These are phyloP conservation scores for Lampris incognitus DNA, from an alignment of 2,113 vertebrate genomes.

Conservation along the genomic window DNA sequence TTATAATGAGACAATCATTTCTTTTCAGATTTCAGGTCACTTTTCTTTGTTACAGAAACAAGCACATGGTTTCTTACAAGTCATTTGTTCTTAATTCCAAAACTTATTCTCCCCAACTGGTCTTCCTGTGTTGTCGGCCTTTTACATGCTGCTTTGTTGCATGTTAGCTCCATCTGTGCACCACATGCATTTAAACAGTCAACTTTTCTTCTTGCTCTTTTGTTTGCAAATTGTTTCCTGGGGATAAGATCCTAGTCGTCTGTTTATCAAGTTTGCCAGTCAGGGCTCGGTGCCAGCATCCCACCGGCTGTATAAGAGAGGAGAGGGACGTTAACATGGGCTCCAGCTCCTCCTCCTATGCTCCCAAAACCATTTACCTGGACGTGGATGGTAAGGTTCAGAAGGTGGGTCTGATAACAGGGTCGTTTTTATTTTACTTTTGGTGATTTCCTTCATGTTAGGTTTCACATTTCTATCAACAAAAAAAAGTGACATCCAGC, in stretches of 20 bases:
- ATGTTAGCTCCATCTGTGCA: neutral
- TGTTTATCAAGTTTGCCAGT: neutral
- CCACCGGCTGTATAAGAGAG: conserved; percentile 35
- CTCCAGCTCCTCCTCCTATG: conserved; percentile 81
- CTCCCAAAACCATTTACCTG: conserved; percentile 81
- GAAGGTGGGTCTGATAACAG: conserved; percentile 69
- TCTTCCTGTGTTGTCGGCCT: neutral
- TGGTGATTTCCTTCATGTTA: neutral
- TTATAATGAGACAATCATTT: no score
- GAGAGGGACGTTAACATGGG: conserved; percentile 77
- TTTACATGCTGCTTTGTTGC: neutral
- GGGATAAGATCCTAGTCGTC: neutral
- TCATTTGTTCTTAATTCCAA: no score
- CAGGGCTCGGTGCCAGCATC: conserved; percentile 3
- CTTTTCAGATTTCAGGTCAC: no score
- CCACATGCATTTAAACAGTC: neutral
- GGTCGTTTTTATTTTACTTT: neutral
- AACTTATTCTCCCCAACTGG: no score
- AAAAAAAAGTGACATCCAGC: neutral
- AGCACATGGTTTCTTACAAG: no score
- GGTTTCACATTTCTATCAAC: neutral
- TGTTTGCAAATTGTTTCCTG: neutral
- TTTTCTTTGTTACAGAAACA: no score
- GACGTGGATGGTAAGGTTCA: conserved; percentile 83
- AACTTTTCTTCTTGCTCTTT: neutral